Conservation (phyloP, 2,888 invertebrate species). For the Erynnis tages region DNA sequence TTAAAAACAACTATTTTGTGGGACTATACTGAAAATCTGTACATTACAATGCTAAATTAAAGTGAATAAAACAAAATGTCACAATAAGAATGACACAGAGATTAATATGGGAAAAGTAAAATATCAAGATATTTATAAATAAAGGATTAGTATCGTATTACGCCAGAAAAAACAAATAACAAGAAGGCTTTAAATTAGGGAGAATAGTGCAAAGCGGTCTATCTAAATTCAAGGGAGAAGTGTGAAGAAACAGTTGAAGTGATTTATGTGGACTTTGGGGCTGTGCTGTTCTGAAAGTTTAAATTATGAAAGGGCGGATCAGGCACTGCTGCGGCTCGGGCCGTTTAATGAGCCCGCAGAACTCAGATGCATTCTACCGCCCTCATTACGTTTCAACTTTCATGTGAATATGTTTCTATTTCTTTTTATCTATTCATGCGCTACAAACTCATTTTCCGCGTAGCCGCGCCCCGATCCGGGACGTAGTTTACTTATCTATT, state of each 20-base stretch:
- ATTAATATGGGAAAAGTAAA: not conserved
- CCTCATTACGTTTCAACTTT: slow-evolving; percentile 25
- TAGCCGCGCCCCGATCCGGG: slow-evolving; percentile 25
- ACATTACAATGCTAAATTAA: no score
- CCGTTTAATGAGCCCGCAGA: slow-evolving; percentile 30
- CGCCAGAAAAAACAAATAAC: slow-evolving; percentile 46
- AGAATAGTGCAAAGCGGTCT: slow-evolving; percentile 63
- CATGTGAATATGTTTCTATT: slow-evolving; percentile 26
- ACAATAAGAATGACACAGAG: not conserved
- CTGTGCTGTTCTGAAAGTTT: slow-evolving; percentile 69
- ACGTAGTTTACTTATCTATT: slow-evolving; percentile 27
- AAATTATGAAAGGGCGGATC: slow-evolving; percentile 55
- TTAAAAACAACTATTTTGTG: no score
- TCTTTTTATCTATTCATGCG: slow-evolving; percentile 27
- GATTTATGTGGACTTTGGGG: slow-evolving; percentile 66
- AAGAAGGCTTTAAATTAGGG: slow-evolving; percentile 63
- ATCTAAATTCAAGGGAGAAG: slow-evolving; percentile 73
- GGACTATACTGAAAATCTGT: not conserved
- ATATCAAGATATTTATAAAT: no score
- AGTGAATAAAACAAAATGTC: no score
- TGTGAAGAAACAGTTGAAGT: slow-evolving; percentile 66
- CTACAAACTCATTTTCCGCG: slow-evolving; percentile 25
- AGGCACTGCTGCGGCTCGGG: slow-evolving; percentile 8
- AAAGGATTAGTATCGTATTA: no score
- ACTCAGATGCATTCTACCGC: slow-evolving; percentile 12